These are phyloP conservation scores for Nettapus auritus DNA, from an alignment of 2,113 vertebrate species.

Conservation along the genomic window DNA sequence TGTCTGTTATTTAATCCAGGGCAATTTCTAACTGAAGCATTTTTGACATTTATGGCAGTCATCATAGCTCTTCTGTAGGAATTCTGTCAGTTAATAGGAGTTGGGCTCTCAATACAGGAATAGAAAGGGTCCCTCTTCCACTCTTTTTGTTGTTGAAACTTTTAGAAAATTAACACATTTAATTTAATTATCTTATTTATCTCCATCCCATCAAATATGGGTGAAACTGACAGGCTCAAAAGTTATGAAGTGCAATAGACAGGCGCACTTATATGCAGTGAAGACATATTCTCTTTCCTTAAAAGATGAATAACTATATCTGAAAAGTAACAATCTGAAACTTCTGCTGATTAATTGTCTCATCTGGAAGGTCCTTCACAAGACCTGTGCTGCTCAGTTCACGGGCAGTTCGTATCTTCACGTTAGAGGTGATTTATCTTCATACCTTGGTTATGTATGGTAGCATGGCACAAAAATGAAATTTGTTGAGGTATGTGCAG, in stretches of 20 bases:
- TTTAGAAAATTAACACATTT: not conserved
- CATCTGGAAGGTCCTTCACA: not conserved
- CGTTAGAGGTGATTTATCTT: not conserved
- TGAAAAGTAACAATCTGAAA: not conserved
- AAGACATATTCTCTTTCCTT: not conserved
- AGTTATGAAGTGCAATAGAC: rapidly evolving
- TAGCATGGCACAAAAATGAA: not conserved
- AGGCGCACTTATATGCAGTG: not conserved
- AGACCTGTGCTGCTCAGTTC: not conserved
- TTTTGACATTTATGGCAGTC: not conserved
- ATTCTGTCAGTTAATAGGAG: not conserved
- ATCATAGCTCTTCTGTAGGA: not conserved
- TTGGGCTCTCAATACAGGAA: not conserved
- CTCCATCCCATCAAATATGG: not conserved
- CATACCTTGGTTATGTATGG: not conserved
- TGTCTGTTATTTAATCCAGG: not conserved
- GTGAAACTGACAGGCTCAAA: not conserved
- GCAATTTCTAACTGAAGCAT: not conserved
- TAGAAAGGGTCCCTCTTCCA: not conserved
- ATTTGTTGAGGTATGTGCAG: not conserved
- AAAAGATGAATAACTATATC: not conserved
- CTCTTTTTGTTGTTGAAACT: not conserved
- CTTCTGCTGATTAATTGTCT: not conserved
- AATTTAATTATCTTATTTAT: not conserved
- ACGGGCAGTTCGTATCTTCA: not conserved